Base-by-base conservation (phyloP, 2,888 invertebrate genomes). In the Sympetrum striolatum region DNA sequence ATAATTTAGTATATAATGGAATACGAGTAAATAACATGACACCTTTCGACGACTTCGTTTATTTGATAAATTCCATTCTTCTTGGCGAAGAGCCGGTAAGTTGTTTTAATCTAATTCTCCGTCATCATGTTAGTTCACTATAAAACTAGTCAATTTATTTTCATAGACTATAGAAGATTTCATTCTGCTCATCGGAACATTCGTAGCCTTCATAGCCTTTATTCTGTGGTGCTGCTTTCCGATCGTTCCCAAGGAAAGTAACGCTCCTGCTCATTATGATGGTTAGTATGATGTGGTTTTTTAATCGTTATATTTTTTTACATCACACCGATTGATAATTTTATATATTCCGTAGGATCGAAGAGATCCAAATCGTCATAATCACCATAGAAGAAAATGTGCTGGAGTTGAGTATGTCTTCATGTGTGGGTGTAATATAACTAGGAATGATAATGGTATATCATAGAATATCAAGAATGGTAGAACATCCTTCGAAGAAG, bases 171-270 rank as follows among this genome's bases (percentile, higher is more conserved):
- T 96, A 90, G 96, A 96, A 93, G 96, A 96, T 93, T 95, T 95
- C 92, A 95, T 96, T 91, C 93, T 96, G 90, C 93, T 96, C 80
- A 94, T 96, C 92, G 96, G 96, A 53, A 96, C 96, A 53, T 92
- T 95, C 92, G 96, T 96, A 91, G 96, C 96, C 86, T 96, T 96
- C 92, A 94, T 96, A 91, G 96, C 96, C 44, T 96, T 96, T 92
- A 94, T 96, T 91, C 93, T 96, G 48, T 96, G 96, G 96, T 96
- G 96, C 93, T 96, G 96, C 93, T 96, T 96, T 93, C 96, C 96
- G 91, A 94, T 95, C 91, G 94, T 94, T 91, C 95, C 95, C 90
- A 95, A 94, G 93, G 95, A 93, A 82, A 90, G 81, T 25, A 90
- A 90, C 25, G 82, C 90, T 44, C 90, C 90, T 35, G 60, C 81